A percentile compares a stretch with the other conserved stretches of the same genome.
Evolutionary conservation across 2,113 vertebrate species (phyloP).

Genomic region (Tympanuchus pallidicinctus): DNA sequence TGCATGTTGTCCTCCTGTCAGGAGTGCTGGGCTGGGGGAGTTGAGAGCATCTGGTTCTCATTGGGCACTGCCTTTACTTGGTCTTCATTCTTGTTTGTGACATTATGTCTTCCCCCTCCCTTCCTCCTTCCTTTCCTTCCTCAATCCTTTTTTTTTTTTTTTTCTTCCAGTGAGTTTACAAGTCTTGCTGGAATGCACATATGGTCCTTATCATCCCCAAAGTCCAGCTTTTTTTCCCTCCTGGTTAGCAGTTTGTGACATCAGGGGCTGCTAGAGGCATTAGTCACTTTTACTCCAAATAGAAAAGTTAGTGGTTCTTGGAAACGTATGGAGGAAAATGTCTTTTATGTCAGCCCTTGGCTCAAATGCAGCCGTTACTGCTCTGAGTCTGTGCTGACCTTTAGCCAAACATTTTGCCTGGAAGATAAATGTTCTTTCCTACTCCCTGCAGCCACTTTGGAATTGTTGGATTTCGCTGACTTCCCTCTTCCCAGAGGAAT

Average conservation of each 20-base stretch:
- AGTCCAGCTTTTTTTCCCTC: neutral
- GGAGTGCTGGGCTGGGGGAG: neutral
- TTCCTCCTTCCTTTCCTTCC: neutral
- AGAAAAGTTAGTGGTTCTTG: constrained; percentile 48
- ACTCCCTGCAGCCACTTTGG: neutral
- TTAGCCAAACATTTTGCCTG: constrained; percentile 57
- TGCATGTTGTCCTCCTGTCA: neutral
- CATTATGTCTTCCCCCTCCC: neutral
- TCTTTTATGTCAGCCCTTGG: constrained; percentile 63
- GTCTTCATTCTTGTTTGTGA: constrained; percentile 65
- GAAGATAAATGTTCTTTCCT: constrained; percentile 41
- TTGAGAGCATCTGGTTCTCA: constrained; percentile 68
- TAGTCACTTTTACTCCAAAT: constrained; percentile 63
- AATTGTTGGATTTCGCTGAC: constrained; percentile 13
- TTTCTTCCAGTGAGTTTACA: constrained; percentile 36
- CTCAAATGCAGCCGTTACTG: neutral
- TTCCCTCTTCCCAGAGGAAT: constrained; percentile 30
- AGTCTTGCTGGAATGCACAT: constrained; percentile 77
- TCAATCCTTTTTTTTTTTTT: neutral
- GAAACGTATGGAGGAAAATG: constrained; percentile 52
- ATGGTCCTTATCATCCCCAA: constrained; percentile 71
- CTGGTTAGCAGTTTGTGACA: constrained; percentile 72
- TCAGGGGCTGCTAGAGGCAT: constrained; percentile 39
- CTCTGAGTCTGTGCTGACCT: constrained; percentile 52
- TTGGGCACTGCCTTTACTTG: constrained; percentile 43